phyloP scores from a whole-genome alignment of 1,140 invertebrate species.

The Solen grandis region DNA sequence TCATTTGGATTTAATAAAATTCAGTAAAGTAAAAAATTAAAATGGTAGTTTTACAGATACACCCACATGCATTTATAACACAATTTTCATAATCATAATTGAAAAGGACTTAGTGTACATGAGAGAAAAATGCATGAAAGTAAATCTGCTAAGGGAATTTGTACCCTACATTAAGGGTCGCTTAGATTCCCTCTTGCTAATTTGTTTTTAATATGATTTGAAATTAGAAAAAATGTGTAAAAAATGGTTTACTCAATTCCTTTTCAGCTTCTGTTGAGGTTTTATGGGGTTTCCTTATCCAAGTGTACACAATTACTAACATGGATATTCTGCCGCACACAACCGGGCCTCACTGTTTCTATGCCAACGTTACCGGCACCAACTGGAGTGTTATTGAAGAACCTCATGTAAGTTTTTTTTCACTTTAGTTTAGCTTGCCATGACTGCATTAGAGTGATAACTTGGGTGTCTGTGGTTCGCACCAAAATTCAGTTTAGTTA shows the following conservation, averaged over 20 bases:
- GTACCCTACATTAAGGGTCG: neutral
- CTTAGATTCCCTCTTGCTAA: neutral
- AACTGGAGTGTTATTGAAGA: constrained; percentile 3
- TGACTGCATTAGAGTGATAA: neutral
- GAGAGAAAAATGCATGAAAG: too few relatives aligned
- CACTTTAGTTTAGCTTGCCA: neutral
- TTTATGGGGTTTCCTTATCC: constrained; percentile 11
- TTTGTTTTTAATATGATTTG: neutral
- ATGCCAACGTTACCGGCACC: constrained; percentile 27
- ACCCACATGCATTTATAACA: neutral
- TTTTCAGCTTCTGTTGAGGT: constrained; percentile 1
- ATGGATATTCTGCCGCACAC: neutral
- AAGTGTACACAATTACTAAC: constrained; percentile 1
- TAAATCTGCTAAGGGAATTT: too few relatives aligned
- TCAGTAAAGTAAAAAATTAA: neutral
- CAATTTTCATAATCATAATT: neutral
- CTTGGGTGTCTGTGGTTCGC: neutral
- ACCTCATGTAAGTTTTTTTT: constrained; percentile 29
- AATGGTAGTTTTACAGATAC: too few relatives aligned
- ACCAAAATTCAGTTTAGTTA: neutral
- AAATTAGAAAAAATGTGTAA: neutral
- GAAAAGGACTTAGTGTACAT: neutral
- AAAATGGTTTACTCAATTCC: neutral
- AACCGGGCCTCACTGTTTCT: constrained; percentile 11
- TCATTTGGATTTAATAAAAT: neutral